Percentiles rank a stretch among this genome's conserved stretches.
These are phyloP conservation scores for Megastigmus dorsalis DNA, from an alignment of 2,888 invertebrate species.

Conservation along the genomic window DNA sequence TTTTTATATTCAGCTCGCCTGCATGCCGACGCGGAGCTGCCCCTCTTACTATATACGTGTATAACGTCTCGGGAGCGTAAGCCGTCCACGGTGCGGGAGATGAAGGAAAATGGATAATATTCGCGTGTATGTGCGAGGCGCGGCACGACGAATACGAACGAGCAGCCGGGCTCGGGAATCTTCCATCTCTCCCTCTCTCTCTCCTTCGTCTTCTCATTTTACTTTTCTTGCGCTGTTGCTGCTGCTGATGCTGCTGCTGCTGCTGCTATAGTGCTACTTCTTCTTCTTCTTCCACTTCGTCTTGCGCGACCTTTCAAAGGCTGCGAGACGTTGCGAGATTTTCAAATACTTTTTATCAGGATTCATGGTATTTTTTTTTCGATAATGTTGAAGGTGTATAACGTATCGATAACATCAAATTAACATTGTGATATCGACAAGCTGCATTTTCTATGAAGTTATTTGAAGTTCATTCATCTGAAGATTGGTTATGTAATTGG, in stretches of 20 bases:
- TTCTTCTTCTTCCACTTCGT: conserved; percentile 19
- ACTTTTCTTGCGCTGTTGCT: background rate
- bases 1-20: conserved; percentile 63
- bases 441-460: too few relatives aligned
- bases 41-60: conserved; percentile 12
- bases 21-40: conserved; percentile 39
- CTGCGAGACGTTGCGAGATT: conserved; percentile 49
- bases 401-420: conserved; percentile 51
- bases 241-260: background rate
- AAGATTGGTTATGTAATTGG: too few relatives aligned
- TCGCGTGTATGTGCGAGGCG: conserved; percentile 60
- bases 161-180: conserved; percentile 48
- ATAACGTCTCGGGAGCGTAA: conserved; percentile 57
- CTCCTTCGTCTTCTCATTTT: conserved; percentile 12
- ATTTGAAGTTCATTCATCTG: too few relatives aligned
- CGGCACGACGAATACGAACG: conserved; percentile 60
- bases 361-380: conserved; percentile 49
- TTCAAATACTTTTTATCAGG: conserved; percentile 50
- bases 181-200: conserved; percentile 19
- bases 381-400: too few relatives aligned
- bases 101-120: conserved; percentile 62
- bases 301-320: conserved; percentile 53
- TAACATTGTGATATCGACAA: too few relatives aligned
- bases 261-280: conserved; percentile 2
- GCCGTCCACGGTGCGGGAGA: conserved; percentile 55